These are phyloP conservation scores for Meliscaeva auricollis DNA, from an alignment of 2,888 invertebrate species.

Conservation along the genomic window DNA sequence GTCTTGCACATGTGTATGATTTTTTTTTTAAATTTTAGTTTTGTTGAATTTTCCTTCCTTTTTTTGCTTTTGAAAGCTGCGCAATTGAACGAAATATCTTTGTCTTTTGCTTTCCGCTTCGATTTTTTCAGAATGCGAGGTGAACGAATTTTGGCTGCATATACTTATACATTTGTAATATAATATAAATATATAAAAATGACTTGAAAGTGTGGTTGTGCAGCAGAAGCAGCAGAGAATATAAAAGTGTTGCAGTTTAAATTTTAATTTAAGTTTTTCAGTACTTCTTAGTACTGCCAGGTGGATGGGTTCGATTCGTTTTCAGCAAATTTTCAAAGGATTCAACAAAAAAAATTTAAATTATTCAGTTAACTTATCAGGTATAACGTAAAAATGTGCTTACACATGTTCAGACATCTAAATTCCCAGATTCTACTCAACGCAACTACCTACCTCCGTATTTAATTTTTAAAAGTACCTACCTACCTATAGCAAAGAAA, in stretches of 20 bases:
- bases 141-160: slow-evolving; percentile 68
- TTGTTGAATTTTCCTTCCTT: slow-evolving; percentile 59
- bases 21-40: slow-evolving; percentile 18
- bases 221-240: slow-evolving; percentile 33
- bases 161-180: slow-evolving; percentile 13
- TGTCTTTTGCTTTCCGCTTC: slow-evolving; percentile 65
- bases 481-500: too few relatives aligned
- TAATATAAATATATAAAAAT: neutral
- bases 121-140: slow-evolving; percentile 73
- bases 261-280: slow-evolving; percentile 54
- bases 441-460: too few relatives aligned
- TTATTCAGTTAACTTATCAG: too few relatives aligned
- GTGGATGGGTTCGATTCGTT: neutral
- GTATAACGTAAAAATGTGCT: too few relatives aligned
- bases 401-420: too few relatives aligned
- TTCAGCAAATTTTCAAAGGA: neutral
- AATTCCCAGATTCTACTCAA: too few relatives aligned
- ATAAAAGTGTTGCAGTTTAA: slow-evolving; percentile 68
- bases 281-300: slow-evolving; percentile 56
- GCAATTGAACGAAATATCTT: slow-evolving; percentile 64
- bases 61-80: slow-evolving; percentile 66
- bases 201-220: slow-evolving; percentile 32
- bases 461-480: too few relatives aligned
- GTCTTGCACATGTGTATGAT: slow-evolving; percentile 18
- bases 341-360: neutral